phyloP scores from a whole-genome alignment of 53 echinoderm and acorn worm genomes.

The Holothuria scabra region DNA sequence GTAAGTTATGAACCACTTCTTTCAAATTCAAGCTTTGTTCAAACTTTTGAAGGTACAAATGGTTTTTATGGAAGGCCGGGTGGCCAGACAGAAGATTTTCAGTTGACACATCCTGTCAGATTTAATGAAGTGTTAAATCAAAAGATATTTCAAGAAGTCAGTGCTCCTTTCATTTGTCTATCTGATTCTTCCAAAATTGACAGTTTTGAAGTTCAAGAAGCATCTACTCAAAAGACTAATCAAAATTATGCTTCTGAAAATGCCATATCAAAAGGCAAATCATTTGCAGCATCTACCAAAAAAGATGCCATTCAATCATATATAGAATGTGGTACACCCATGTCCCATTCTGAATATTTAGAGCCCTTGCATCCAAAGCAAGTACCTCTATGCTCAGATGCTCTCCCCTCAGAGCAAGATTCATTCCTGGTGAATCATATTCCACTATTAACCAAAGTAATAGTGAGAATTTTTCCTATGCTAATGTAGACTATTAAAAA shows the following conservation, averaged over 20 bases:
- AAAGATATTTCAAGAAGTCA: neutral
- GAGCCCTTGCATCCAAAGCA: too few species aligned
- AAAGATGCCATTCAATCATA: too few species aligned
- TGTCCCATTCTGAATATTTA: too few species aligned
- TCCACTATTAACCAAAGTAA: neutral
- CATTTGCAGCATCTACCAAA: too few species aligned
- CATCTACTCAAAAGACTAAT: too few species aligned
- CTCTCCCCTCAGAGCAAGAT: neutral
- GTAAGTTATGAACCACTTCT: too few species aligned
- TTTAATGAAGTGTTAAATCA: neutral
- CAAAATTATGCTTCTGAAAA: too few species aligned
- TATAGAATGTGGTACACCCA: too few species aligned
- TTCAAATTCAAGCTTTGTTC: too few species aligned
- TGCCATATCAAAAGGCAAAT: neutral
- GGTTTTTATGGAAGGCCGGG: too few species aligned
- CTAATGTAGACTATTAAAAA: conserved; percentile 12
- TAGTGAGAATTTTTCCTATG: conserved; percentile 21
- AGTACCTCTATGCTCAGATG: too few species aligned
- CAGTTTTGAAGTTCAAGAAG: neutral
- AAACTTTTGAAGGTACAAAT: too few species aligned
- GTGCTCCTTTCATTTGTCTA: neutral
- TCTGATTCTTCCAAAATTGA: neutral
- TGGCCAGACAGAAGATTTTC: conserved; percentile 1
- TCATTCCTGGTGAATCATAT: conserved; percentile 35
- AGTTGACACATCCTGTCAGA: neutral